Conservation (phyloP, 2,888 invertebrate species). For the Nudaria mundana region DNA sequence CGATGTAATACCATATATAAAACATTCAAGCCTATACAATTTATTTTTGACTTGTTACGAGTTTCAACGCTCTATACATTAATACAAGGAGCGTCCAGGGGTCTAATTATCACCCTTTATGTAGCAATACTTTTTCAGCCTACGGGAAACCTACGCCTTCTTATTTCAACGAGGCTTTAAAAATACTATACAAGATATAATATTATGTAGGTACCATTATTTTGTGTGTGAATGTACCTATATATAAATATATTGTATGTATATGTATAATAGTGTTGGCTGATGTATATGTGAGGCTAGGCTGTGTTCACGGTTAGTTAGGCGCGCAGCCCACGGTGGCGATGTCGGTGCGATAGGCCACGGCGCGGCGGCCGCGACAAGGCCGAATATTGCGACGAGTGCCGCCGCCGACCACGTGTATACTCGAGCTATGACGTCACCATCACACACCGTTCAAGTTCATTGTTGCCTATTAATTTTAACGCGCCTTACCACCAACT, state of each 20-base stretch:
- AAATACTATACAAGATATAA: neutral
- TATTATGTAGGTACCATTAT: neutral
- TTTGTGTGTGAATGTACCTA: neutral
- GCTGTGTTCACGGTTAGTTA: slow-evolving; percentile 41
- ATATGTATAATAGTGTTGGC: slow-evolving; percentile 13
- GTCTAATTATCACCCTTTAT: neutral
- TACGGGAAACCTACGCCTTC: neutral
- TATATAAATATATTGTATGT: too few relatives aligned
- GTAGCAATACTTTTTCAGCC: neutral
- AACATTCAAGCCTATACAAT: too few relatives aligned
- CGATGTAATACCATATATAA: neutral
- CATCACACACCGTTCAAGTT: slow-evolving; percentile 73
- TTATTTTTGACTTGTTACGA: too few relatives aligned
- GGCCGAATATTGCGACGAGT: slow-evolving; percentile 41
- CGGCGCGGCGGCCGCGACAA: slow-evolving; percentile 46
- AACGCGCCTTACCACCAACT: slow-evolving; percentile 49
- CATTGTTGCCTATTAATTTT: slow-evolving; percentile 74
- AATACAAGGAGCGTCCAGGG: too few relatives aligned
- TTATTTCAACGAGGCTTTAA: neutral
- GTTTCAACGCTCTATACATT: too few relatives aligned
- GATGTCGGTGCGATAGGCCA: slow-evolving; percentile 48
- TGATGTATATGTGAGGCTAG: slow-evolving; percentile 26
- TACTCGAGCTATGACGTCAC: slow-evolving; percentile 58
- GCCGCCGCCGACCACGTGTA: slow-evolving; percentile 43
- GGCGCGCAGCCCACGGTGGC: slow-evolving; percentile 21